Evolutionary conservation across 2,113 vertebrate genomes (phyloP).

Genomic region (Festucalex cinctus): DNA sequence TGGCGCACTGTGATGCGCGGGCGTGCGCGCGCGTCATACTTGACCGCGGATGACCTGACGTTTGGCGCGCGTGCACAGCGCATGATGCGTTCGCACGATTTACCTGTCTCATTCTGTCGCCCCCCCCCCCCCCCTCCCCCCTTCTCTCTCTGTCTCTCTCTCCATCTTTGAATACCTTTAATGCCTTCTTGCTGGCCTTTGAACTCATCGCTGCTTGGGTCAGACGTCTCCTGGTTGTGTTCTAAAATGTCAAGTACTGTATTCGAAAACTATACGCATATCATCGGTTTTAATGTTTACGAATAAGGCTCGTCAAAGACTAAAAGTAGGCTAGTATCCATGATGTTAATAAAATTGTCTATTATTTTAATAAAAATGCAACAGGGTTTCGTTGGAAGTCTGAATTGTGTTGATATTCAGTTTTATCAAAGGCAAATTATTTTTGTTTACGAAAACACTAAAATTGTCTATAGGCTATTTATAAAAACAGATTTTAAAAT

Average conservation of each 20-base stretch:
- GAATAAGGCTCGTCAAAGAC: too few relatives aligned
- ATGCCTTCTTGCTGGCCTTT: neutral
- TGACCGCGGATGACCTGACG: neutral
- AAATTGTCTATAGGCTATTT: too few relatives aligned
- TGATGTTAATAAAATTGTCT: neutral
- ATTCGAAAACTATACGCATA: too few relatives aligned
- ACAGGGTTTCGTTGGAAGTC: too few relatives aligned
- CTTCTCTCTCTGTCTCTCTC: too few relatives aligned
- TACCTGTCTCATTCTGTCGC: neutral
- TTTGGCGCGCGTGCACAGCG: neutral
- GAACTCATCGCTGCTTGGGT: neutral
- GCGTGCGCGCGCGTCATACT: neutral
- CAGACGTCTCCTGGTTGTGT: too few relatives aligned
- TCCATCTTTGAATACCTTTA: neutral
- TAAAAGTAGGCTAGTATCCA: too few relatives aligned
- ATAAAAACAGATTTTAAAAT: neutral
- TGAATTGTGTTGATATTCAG: too few relatives aligned
- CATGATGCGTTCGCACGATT: neutral
- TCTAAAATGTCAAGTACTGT: too few relatives aligned
- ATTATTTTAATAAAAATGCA: neutral
- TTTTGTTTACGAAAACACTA: neutral
- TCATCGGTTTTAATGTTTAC: too few relatives aligned
- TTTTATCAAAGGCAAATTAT: too few relatives aligned
- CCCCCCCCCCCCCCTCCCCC: neutral
- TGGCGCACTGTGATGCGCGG: slow-evolving; percentile 2